These are phyloP conservation scores for Scleropages formosus DNA, from an alignment of 2,797 vertebrate genomes.

Conservation along the genomic window DNA sequence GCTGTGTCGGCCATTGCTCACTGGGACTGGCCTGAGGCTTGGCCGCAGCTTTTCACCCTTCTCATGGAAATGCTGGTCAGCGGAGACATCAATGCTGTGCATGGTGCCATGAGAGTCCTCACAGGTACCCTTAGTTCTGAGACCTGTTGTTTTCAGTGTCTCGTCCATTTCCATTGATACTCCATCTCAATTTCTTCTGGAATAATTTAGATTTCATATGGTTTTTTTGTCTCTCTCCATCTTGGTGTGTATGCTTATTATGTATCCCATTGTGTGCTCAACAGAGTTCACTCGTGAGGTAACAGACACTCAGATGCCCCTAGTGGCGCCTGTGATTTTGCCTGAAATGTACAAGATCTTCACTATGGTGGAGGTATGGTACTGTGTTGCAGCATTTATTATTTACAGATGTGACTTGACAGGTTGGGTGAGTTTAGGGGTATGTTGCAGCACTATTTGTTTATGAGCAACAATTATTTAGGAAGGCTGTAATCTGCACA, in stretches of 20 bases:
- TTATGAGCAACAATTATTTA: not conserved
- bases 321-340: constrained; percentile 95
- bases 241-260: not conserved
- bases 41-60: constrained; percentile 93
- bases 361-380: constrained; percentile 93
- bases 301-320: constrained; percentile 95
- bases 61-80: constrained; percentile 99
- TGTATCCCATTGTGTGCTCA: not conserved
- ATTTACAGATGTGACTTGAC: not conserved
- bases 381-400: no score
- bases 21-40: constrained; percentile 99
- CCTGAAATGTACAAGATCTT: constrained; percentile 99
- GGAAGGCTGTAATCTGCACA: no score
- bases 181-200: not conserved
- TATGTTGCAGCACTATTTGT: not conserved
- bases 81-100: constrained; percentile 88
- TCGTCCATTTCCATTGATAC: not conserved
- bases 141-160: no score
- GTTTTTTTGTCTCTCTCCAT: no score
- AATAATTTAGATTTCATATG: not conserved
- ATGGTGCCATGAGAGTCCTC: constrained; percentile 96
- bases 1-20: constrained; percentile 95
- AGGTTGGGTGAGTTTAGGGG: not conserved
- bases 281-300: constrained; percentile 97
- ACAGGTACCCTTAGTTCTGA: constrained; percentile 73